Percentiles rank a stretch among this genome's conserved stretches.
phyloP scores from a whole-genome alignment of 2,113 vertebrate species.

The Gyps fulvus region DNA sequence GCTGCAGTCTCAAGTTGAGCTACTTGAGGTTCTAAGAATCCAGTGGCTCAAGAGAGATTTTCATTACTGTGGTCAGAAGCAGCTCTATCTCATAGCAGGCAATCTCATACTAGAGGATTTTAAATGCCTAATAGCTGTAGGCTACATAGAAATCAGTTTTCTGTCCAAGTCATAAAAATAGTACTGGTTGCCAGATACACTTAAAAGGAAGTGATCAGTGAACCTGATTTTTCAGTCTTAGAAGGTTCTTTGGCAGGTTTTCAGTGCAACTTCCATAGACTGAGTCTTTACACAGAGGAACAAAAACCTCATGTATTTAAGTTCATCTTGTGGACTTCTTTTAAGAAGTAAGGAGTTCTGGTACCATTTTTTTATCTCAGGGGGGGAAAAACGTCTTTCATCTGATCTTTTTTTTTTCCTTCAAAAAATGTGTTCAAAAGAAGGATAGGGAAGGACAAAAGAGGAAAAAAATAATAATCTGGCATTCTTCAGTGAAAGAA shows the following conservation, averaged over 20 bases:
- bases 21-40: not conserved
- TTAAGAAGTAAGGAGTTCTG: not conserved
- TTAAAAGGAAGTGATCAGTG: constrained; percentile 36
- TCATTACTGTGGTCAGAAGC: not conserved
- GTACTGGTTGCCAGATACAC: constrained; percentile 17
- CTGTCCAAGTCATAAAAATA: constrained; percentile 11
- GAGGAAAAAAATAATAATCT: not conserved
- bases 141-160: constrained; percentile 4
- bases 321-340: constrained; percentile 21
- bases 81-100: not conserved
- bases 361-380: not conserved
- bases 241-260: not conserved
- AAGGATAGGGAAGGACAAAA: not conserved
- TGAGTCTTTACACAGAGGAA: not conserved
- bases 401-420: not conserved
- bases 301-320: not conserved
- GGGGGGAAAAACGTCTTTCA: not conserved
- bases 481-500: not conserved
- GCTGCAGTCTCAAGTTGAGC: not conserved
- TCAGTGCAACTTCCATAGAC: not conserved
- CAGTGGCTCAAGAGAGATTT: not conserved
- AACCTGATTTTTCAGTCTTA: constrained; percentile 22
- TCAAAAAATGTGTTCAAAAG: not conserved
- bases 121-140: constrained; percentile 1
- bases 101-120: not conserved